phyloP scores from a whole-genome alignment of 2,888 invertebrate species.

The Lasioglossum vierecki region DNA sequence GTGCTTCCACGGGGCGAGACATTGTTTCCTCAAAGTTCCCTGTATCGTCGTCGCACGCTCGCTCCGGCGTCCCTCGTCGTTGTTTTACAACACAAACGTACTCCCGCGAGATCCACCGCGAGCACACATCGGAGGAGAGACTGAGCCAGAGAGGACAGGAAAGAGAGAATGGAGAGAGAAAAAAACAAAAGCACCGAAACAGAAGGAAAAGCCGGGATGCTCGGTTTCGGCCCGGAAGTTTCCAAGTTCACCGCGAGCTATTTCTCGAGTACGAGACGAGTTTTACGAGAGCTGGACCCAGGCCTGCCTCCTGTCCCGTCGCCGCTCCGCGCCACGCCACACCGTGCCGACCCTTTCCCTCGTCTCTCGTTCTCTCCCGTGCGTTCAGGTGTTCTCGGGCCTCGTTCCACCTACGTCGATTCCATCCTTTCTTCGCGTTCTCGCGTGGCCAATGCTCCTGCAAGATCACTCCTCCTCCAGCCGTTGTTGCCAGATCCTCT shows the following conservation, averaged over 20 bases:
- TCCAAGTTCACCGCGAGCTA: slow-evolving; percentile 51
- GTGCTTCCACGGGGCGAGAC: slow-evolving; percentile 50
- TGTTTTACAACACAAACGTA: slow-evolving; percentile 29
- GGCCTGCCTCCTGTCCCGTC: slow-evolving; percentile 47
- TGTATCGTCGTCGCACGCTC: neutral
- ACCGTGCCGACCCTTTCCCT: slow-evolving; percentile 1
- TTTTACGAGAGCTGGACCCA: slow-evolving; percentile 70
- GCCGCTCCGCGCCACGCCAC: neutral
- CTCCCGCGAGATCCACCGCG: slow-evolving; percentile 37
- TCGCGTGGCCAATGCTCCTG: slow-evolving; percentile 72
- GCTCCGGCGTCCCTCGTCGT: slow-evolving; percentile 1
- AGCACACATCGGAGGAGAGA: slow-evolving; percentile 8
- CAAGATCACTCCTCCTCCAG: slow-evolving; percentile 68
- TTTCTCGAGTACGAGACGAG: slow-evolving; percentile 59
- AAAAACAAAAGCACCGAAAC: slow-evolving; percentile 7
- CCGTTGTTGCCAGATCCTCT: slow-evolving; percentile 79
- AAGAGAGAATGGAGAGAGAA: neutral
- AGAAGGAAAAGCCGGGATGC: slow-evolving; percentile 17
- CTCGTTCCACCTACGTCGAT: slow-evolving; percentile 42
- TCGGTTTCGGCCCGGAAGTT: slow-evolving; percentile 55
- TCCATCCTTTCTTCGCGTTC: slow-evolving; percentile 60
- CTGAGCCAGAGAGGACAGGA: neutral
- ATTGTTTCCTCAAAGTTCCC: slow-evolving; percentile 43
- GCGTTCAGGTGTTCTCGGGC: slow-evolving; percentile 24
- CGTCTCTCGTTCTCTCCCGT: slow-evolving; percentile 32